Evolutionary conservation across 2,113 vertebrate genomes (phyloP), one percentile per base, ranked within the genome.

Genomic region (Poecilia latipinna): DNA sequence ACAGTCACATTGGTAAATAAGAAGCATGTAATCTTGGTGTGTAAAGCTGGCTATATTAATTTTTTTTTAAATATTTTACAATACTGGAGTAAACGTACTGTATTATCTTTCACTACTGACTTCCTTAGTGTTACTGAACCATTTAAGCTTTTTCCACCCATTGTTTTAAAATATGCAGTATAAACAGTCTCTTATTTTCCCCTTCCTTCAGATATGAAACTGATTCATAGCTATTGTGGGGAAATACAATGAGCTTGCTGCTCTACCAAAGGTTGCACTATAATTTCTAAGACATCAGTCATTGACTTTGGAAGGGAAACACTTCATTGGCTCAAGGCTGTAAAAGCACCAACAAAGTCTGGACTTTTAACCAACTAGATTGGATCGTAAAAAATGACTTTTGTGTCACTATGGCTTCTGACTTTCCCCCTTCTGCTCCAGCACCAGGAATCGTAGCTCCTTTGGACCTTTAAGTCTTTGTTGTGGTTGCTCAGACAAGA

Each of bases 401-500:
- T 62, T 68, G 51, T 42, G 42, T 61, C 10, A 63, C 26, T 60
- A 63, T 12, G 31, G 62, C 22, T 65, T 17, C 48, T 65, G 48
- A 31, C 35, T 62, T 82, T 33, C 12, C 72, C 39, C 72, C 39
- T 39, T 54, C 61, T 79, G 15, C 24, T 60, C 68, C 62, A 61
- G 29, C 42, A 28, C 35, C 35, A 75, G 62, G 35, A 35, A 26
- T 65, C 37, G 64, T 15, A 70, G 80, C 76, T 66, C 39, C 26
- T 72, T 33, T 39, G 61, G 37, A 33, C 33, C 22, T n/a, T 70
- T 65, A 78, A 65, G 82, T 61, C 63, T 78, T 51, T 72, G 65
- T 68, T 77, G 15, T 82, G 73, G 87, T 65, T 83, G 75, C 61
- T 77, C 71, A 84, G 74, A 91, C 91, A 93, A 91, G 90, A 83